Base-by-base conservation (phyloP, 1,140 invertebrate species). In the Bactericera cockerelli region DNA sequence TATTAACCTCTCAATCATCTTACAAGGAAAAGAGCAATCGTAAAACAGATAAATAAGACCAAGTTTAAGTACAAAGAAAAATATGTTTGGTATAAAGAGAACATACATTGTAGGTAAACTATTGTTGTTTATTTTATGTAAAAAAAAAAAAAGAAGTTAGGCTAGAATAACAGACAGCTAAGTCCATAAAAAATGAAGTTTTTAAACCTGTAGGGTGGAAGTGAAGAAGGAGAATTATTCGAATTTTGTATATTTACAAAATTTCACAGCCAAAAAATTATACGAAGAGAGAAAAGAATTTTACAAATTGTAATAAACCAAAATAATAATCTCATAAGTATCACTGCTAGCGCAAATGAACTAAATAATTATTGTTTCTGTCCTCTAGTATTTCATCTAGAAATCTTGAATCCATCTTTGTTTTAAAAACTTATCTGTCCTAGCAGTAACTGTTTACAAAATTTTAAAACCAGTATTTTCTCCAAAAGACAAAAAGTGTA, bases 71-170 rank as follows among this genome's bases (percentile, higher is more conserved):
- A 54, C 24, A 4, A 54, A 54, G 24, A 54, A 21, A 54, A 54
- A 54, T 54, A 54, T 54, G 49, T 25, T 54, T 54, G 24, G 19
- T 21, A 54, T 54, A 21, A 54, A 54, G 49, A 6, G 14, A 54
- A 54, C 19, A 54, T 54, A 54, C 19, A 54, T 21, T 13, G n/a
- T 13, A 38, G 36, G 13, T 13, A n/a, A 38, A n/a, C 13, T 13
- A 13, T 38, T 13, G n/a, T 38, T 38, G 13, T 38, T 38, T 13
- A 38, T 13, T 13, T 13, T 21, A 21, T 6, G 24, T 25, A 21
- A 54, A 4, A 54, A 21, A 14, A 25, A 21, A 4, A 54, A 21
- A 21, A 54, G 14, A 8, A 54, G 24, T 14, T 31, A 31, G 28
- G 28, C 28, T 13, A 6, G 28, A 31, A 13, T n/a, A n/a, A n/a